Evolutionary conservation across 2,797 vertebrate species (phyloP).

Genomic region (Poecile montanus): DNA sequence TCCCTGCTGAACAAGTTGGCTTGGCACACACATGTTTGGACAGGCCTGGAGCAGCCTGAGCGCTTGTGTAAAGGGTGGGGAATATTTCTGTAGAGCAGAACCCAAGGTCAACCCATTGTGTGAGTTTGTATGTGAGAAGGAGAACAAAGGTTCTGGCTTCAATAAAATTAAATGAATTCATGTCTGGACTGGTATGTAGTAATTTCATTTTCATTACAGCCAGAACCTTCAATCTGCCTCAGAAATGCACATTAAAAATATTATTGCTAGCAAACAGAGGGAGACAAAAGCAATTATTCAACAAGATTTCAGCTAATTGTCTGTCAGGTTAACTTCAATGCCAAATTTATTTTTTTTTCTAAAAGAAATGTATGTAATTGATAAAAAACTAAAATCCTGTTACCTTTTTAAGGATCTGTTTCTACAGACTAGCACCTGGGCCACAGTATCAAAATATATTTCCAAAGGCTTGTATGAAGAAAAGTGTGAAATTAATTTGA

Average conservation of each 20-base stretch:
- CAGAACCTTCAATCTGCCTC: constrained; percentile 36
- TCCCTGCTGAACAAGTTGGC: constrained; percentile 63
- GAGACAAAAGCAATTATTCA: constrained; percentile 53
- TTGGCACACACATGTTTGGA: constrained; percentile 57
- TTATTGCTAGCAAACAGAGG: constrained; percentile 44
- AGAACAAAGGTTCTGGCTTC: constrained; percentile 59
- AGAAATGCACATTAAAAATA: constrained; percentile 58
- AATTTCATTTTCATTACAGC: constrained; percentile 55
- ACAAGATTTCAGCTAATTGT: constrained; percentile 40
- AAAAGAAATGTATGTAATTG: background rate
- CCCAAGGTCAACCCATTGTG: constrained; percentile 66
- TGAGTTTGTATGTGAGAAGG: constrained; percentile 46
- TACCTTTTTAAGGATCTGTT: background rate
- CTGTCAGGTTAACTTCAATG: constrained; percentile 2
- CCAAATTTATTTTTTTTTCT: background rate
- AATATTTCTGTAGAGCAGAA: constrained; percentile 55
- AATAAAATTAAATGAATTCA: constrained; percentile 65
- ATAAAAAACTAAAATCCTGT: background rate
- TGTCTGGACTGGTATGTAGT: constrained; percentile 58
- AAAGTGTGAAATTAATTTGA: background rate
- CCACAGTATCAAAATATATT: background rate
- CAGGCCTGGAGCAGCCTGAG: constrained; percentile 45
- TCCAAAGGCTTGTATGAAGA: background rate
- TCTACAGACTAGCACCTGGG: background rate
- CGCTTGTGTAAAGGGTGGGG: constrained; percentile 46